A percentile compares a stretch with the other conserved stretches of the same genome.
These are phyloP conservation scores for Aldabrachelys gigantea DNA, from an alignment of 2,113 vertebrate species.

Conservation along the genomic window DNA sequence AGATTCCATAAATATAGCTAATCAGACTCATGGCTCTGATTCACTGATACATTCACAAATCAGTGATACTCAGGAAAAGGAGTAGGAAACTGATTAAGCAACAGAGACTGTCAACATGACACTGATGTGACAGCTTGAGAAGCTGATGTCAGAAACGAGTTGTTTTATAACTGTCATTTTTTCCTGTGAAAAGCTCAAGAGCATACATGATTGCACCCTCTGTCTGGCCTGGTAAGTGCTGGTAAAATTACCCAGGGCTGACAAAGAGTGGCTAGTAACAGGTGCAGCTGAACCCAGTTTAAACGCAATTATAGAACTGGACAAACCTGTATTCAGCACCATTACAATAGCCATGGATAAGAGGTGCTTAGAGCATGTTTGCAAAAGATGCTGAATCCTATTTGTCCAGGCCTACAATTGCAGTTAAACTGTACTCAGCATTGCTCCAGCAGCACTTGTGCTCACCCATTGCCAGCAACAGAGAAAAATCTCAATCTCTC, in stretches of 20 bases:
- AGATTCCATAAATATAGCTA: background rate
- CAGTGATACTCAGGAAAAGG: background rate
- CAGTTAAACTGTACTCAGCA: background rate
- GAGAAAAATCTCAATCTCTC: background rate
- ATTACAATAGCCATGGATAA: background rate
- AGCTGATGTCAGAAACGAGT: background rate
- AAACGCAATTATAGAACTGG: background rate
- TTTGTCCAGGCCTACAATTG: background rate
- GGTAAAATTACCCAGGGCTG: background rate
- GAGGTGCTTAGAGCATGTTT: background rate
- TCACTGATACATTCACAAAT: constrained; percentile 13
- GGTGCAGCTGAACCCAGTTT: background rate
- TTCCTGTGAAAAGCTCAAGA: background rate
- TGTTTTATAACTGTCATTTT: constrained; percentile 31
- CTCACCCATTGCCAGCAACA: background rate
- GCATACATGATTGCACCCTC: background rate
- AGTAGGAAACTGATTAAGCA: constrained; percentile 25
- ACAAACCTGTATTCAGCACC: background rate
- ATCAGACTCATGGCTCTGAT: background rate
- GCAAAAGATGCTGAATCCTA: background rate
- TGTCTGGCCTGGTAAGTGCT: background rate
- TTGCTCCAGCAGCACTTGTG: background rate
- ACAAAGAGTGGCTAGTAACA: constrained; percentile 4
- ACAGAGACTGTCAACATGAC: constrained; percentile 18
- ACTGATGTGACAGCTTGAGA: background rate